Base-by-base conservation (phyloP, 2,113 vertebrate species). In the Willisornis vidua region DNA sequence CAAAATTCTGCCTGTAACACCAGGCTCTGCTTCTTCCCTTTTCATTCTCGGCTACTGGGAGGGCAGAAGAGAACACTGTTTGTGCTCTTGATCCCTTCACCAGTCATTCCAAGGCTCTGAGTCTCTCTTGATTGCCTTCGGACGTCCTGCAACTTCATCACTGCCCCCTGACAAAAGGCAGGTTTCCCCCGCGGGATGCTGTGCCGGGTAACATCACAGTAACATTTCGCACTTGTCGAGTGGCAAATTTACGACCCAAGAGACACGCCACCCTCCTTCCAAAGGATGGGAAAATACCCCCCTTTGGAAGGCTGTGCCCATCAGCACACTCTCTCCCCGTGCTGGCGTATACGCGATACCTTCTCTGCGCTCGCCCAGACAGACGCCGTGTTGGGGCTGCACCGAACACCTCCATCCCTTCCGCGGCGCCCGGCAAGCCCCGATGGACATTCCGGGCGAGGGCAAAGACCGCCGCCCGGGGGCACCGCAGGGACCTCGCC, bases 291-390 rank as follows among this genome's bases (percentile, higher is more conserved):
- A 2, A 51, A 31, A 61, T 1, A 3, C 18, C 6, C 12, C 24
- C 2, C 3, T 45, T 12, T 13, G 5, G 4, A 39, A 41, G 25
- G 3, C 74, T 61, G 2, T 19, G 74, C 55, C 24, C 35, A 12
- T 2, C 17, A 3, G 24, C 41, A 6, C 23, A 0, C 7, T 24
- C 29, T 4, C 55, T 7, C 3, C 35, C 46, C 5, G 43, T 0
- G 73, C 78, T 0, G 49, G 31, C n/a, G n/a, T n/a, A 41, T 7
- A 19, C 55, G 33, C 41, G 25, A 28, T 8, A 9, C 19, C 75
- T 7, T 5, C 23, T 19, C 72, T 12, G 29, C 45, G 52, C 43
- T 39, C 18, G 4, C 37, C 41, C 46, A 1, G 10, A 6, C 14
- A 14, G 49, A 17, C 2, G 5, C 5, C 3, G 59, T 10, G 33